Base-by-base conservation (phyloP, 30 jellyfish, hydroid and myxozoan genomes). In the Hydra vulgaris region DNA sequence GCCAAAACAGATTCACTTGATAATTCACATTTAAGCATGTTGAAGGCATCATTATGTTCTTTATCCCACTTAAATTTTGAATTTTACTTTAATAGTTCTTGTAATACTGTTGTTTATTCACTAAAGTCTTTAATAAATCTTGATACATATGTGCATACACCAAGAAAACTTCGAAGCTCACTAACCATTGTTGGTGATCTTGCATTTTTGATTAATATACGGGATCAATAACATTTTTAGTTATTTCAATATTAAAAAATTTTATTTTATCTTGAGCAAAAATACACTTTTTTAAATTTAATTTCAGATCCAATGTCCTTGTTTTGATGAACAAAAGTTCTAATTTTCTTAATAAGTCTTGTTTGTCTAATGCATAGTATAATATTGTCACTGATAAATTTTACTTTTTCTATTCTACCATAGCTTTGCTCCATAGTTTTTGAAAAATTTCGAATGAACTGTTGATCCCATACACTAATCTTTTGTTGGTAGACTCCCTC, bases 141-240 rank as follows among this genome's bases (percentile, higher is more conserved):
- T 7, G 81, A 72, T 4, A 81, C 78, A 19, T 81, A 72, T 15
- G 88, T 71, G 27, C 88, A 81, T 21, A 81, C 1, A 0, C 88
- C 88, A 0, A 72, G 5, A 53, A 81, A 81, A 3, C 81, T 3
- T 72, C 80, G 7, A 0, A 81, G 25, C 52, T 81, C 88, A 40
- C 78, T 81, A 17, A 72, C 25, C 26, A 24, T 79, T 21, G 21
- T 8, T 72, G 88, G 86, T 72, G 85, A 19, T 53, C 15, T 21
- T 53, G 85, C 85, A 78, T 78, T 78, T 67, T 55, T 17, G 18
- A 78, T 15, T 18, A 23, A 83, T n/a, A 18, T 17, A 55, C 85
- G n/a, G 85, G 56, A 27, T 54, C 23, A 17, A 18, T 61, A 15
- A 83, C 85, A 19, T 78, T 25, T 20, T 19, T n/a, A 15, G 71